Conservation (phyloP, 2,888 invertebrate genomes). For the Stegophylla sp. region DNA sequence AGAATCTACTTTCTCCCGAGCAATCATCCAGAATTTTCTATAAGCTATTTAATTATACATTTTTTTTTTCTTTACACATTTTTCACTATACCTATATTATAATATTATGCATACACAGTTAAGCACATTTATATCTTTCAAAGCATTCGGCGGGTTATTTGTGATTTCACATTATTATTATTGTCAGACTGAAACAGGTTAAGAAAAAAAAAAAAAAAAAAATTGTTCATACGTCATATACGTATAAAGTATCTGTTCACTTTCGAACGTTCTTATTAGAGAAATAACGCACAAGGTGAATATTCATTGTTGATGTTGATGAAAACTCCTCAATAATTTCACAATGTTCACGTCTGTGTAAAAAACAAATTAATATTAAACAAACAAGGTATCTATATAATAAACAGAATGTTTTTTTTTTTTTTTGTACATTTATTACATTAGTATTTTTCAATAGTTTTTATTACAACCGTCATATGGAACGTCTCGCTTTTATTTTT, state of each 20-base stretch:
- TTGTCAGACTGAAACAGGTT: neutral
- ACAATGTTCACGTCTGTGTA: no score
- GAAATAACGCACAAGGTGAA: neutral
- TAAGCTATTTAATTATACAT: neutral
- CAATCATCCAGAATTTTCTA: constrained; percentile 31
- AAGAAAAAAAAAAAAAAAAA: neutral
- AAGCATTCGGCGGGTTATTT: neutral
- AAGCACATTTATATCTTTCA: neutral
- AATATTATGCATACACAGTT: neutral
- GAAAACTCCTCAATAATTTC: neutral
- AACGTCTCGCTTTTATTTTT: no score
- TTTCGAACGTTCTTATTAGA: constrained; percentile 16
- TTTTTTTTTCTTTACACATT: neutral
- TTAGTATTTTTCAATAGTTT: no score
- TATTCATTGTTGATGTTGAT: neutral
- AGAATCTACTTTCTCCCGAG: constrained; percentile 28
- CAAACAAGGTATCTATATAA: no score
- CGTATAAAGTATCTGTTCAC: neutral
- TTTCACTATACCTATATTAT: neutral
- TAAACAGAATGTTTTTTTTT: no score
- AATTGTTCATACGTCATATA: constrained; percentile 1
- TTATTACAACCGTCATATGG: no score
- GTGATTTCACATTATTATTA: constrained; percentile 28
- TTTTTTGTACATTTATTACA: no score
- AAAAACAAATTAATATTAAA: no score